Conservation (phyloP, 1,140 invertebrate species). For the Apis florea region DNA sequence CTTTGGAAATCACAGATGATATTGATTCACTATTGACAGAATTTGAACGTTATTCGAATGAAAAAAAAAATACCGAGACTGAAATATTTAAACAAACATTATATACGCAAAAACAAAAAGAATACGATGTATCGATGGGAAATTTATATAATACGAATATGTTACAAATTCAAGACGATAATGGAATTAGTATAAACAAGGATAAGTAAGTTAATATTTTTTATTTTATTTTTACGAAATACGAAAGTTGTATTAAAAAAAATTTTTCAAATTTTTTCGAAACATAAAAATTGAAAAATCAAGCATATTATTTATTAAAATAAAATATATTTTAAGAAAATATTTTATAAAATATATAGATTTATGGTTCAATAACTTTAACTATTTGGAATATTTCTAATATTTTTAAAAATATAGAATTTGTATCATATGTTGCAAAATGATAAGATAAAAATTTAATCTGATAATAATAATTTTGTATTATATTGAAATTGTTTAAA, state of each 20-base stretch:
- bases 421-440: too few relatives aligned
- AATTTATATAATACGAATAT: too few relatives aligned
- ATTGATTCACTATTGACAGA: not conserved
- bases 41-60: not conserved
- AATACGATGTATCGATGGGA: not conserved
- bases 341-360: too few relatives aligned
- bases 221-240: not conserved
- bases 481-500: not conserved
- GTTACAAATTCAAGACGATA: not conserved
- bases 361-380: too few relatives aligned
- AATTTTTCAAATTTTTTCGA: not conserved
- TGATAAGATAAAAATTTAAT: too few relatives aligned
- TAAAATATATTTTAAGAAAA: not conserved
- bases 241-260: not conserved
- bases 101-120: not conserved
- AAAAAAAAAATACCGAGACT: too few relatives aligned
- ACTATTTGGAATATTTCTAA: too few relatives aligned
- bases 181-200: not conserved
- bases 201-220: constrained; percentile 4
- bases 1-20: not conserved
- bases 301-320: not conserved
- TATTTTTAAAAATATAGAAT: too few relatives aligned
- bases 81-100: not conserved
- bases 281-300: not conserved
- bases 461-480: too few relatives aligned